Conservation (phyloP, 2,113 vertebrate species). For the Hemicordylus capensis region DNA sequence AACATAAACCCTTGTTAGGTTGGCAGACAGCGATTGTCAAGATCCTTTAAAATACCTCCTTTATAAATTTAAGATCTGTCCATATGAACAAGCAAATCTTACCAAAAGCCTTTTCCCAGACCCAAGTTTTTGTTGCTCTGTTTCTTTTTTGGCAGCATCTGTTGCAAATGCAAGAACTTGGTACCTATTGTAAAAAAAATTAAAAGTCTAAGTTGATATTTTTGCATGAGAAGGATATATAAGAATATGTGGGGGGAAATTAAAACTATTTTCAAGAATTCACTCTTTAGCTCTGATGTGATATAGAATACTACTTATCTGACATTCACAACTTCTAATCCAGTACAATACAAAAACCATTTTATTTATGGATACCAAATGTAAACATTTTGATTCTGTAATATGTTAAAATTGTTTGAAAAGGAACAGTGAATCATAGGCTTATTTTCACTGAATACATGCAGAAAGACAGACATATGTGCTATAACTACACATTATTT, state of each 20-base stretch:
- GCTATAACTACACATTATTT: too few relatives aligned
- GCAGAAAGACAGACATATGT: too few relatives aligned
- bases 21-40: not conserved
- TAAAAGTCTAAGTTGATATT: not conserved
- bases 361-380: not conserved
- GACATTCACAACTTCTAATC: not conserved
- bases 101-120: constrained; percentile 89
- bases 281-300: not conserved
- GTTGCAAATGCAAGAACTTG: constrained; percentile 94
- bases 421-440: too few relatives aligned
- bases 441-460: too few relatives aligned
- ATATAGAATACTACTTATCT: not conserved
- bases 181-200: constrained; percentile 79
- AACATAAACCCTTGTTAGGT: not conserved
- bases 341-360: not conserved
- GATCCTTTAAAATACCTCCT: not conserved
- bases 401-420: too few relatives aligned
- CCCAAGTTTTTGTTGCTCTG: constrained; percentile 83
- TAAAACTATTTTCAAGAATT: not conserved
- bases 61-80: not conserved
- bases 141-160: constrained; percentile 89
- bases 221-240: not conserved
- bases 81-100: constrained; percentile 56
- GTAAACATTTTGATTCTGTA: not conserved
- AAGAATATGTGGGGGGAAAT: not conserved